Base-by-base conservation (phyloP, 2,113 vertebrate species). In the Phasianus colchicus region DNA sequence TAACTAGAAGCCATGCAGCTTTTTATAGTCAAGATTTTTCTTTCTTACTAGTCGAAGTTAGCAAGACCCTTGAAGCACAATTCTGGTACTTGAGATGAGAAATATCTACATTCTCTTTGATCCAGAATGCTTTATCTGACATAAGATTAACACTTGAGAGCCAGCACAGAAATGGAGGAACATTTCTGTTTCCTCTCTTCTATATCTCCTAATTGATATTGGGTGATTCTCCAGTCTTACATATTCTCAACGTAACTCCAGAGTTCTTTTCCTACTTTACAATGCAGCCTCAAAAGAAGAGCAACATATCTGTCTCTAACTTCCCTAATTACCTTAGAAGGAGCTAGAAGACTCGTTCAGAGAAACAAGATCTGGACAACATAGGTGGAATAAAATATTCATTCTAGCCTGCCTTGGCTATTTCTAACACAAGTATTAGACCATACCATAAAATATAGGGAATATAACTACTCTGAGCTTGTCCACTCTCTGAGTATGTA, bases 291-390 rank as follows among this genome's bases (percentile, higher is more conserved):
- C 42, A 90, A 75, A 63, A 71, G 27, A 4, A 77, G 11, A 64
- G 3, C 43, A 80, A 73, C 22, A 73, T 4, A 52, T 67, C 29
- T 87, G 29, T 25, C 20, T 88, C 18, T 10, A 54, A 57, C 69
- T 83, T 83, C 15, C 11, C 30, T 63, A 65, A 65, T 42, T 54
- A n/a, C 2, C 6, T 12, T 45, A 58, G 20, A 71, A 81, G 55
- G 27, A 93, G 24, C 9, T 66, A 66, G 70, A 80, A 81, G 52
- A 55, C 25, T 34, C 32, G 72, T 91, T 61, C 63, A 76, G 83
- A 82, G 60, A n/a, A 74, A 36, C 14, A 21, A 0, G 0, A 5
- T 18, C 36, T 29, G 21, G 27, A 32, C 14, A 10, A 63, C 18
- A n/a, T 40, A 54, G 11, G 24, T 24, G 73, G n/a, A 52, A 13